Base-by-base conservation (phyloP, 2,888 invertebrate species). In the Clistopyga incitator region DNA sequence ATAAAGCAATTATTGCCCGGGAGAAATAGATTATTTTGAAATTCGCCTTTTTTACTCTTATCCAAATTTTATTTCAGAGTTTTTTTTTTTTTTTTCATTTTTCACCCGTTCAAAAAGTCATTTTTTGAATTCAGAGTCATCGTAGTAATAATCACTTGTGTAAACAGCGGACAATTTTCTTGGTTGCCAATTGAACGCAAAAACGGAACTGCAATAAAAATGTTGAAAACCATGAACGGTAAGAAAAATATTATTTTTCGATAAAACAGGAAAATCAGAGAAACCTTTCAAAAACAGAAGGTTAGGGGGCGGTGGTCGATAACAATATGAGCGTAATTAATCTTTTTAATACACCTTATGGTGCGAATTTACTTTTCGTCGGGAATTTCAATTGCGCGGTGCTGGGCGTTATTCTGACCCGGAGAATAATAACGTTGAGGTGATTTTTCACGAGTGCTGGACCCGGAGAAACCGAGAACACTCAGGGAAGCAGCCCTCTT, bases 321-420 rank as follows among this genome's bases (percentile, higher is more conserved):
- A 59, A 25, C n/a, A n/a, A n/a, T n/a, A n/a, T n/a, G n/a, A n/a
- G 23, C 45, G 80, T 59, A 61, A 72, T 77, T 67, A 65, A 80
- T 76, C 11, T 61, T 42, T 71, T 34, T 82, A 8, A 34, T 3
- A 61, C 61, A 52, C 15, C 15, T 25, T 52, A 34, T 34, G 64
- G 1, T 11, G 20, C 18, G 29, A 15, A 23, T 38, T 52, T 25
- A 13, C 20, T 34, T 61, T 67, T 61, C 2, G 59, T 25, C 15
- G n/a, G 50, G 71, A 82, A 74, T 78, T 82, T 80, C 67, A 72
- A 76, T 81, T 71, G 54, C 52, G 75, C 70, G 67, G 72, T 42
- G 76, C 56, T 29, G 34, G 20, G 45, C 38, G 29, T 75, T n/a
- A n/a, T 42, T n/a, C 42, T 61, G 38, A 52, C 38, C 6, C 52